Conservation (phyloP, 2,113 vertebrate species). For the Corythornis madagascariensis region DNA sequence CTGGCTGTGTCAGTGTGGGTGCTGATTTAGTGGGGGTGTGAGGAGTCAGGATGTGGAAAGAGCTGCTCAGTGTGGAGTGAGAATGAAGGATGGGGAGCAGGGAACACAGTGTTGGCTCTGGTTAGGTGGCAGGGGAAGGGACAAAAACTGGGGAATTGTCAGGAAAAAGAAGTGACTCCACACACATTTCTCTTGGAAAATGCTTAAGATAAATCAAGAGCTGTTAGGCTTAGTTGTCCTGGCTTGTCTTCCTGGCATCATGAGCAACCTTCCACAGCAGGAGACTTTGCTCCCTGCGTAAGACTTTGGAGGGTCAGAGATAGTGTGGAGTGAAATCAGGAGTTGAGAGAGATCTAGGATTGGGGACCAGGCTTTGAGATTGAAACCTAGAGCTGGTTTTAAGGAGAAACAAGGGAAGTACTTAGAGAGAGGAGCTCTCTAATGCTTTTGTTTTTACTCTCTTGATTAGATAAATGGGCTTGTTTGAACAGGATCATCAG, state of each 20-base stretch:
- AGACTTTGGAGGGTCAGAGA: background rate
- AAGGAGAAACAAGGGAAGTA: background rate
- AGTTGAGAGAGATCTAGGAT: background rate
- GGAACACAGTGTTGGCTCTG: background rate
- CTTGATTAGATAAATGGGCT: conserved; percentile 45
- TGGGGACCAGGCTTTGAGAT: background rate
- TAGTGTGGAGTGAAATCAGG: background rate
- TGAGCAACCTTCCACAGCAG: background rate
- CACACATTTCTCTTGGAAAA: background rate
- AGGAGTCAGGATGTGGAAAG: background rate
- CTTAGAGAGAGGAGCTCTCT: background rate
- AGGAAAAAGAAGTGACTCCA: background rate
- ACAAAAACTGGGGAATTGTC: background rate
- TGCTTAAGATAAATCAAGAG: background rate
- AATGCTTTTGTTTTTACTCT: background rate
- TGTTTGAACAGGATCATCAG: conserved; percentile 35
- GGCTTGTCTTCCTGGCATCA: background rate
- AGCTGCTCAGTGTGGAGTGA: background rate
- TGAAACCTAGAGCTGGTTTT: background rate
- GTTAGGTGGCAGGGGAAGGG: background rate
- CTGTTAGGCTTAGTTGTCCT: background rate
- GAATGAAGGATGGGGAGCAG: background rate
- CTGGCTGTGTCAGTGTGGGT: fast-evolving
- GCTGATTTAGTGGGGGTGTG: background rate
- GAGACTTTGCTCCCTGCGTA: background rate